Evolutionary conservation across 2,888 invertebrate species (phyloP).

Genomic region (Catocala nupta): DNA sequence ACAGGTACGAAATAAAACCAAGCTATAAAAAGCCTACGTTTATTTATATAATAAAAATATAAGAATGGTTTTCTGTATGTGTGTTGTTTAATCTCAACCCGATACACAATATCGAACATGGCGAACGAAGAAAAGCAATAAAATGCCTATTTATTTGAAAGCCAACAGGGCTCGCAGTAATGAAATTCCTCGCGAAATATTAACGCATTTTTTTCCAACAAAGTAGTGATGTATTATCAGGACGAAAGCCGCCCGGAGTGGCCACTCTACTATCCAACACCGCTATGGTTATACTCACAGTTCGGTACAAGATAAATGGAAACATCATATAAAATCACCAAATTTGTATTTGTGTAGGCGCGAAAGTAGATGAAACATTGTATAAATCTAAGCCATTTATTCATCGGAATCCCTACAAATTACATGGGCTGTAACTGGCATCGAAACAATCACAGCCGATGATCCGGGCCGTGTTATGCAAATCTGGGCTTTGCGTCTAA

Average conservation of each 20-base stretch:
- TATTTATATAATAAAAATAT: slow-evolving; percentile 34
- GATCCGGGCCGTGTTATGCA: slow-evolving; percentile 82
- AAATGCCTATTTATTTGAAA: slow-evolving; percentile 84
- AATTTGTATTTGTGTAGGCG: slow-evolving; percentile 22
- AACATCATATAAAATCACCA: slow-evolving; percentile 23
- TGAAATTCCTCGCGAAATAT: slow-evolving; percentile 85
- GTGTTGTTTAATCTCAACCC: slow-evolving; percentile 68
- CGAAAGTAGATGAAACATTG: slow-evolving; percentile 50
- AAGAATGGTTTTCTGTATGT: slow-evolving; percentile 48
- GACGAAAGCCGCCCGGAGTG: slow-evolving; percentile 56
- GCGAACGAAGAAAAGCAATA: slow-evolving; percentile 78
- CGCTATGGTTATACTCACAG: too few relatives aligned
- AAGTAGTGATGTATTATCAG: slow-evolving; percentile 78
- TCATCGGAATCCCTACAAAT: slow-evolving; percentile 81
- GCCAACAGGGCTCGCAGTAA: slow-evolving; percentile 80
- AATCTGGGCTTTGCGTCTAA: slow-evolving; percentile 80
- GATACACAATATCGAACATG: slow-evolving; percentile 74
- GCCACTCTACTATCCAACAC: slow-evolving; percentile 30
- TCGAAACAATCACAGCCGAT: slow-evolving; percentile 82
- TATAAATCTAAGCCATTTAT: slow-evolving; percentile 72
- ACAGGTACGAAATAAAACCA: neutral
- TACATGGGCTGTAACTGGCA: slow-evolving; percentile 78
- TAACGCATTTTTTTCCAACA: slow-evolving; percentile 82
- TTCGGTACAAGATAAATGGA: slow-evolving; percentile 7
- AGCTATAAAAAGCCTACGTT: neutral